Percentiles rank a stretch among this genome's conserved stretches.
These are phyloP conservation scores for Oryzias dopingdopingensis DNA, from an alignment of 2,797 vertebrate genomes.

Conservation along the genomic window DNA sequence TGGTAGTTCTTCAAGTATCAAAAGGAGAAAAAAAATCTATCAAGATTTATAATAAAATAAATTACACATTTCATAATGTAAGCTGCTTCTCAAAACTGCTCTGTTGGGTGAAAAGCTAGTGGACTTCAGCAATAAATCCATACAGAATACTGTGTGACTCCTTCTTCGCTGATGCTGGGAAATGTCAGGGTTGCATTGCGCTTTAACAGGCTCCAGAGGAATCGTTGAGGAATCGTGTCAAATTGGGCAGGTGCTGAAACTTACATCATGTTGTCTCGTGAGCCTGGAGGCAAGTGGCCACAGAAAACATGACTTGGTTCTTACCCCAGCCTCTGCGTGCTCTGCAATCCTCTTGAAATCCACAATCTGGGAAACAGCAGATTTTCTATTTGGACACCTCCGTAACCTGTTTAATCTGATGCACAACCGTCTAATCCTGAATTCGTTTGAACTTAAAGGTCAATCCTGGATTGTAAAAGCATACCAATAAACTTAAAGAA, in stretches of 20 bases:
- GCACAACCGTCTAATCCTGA: slow-evolving; percentile 33
- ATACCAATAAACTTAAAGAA: slow-evolving; percentile 18
- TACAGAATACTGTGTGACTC: not conserved
- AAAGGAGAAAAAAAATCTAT: not conserved
- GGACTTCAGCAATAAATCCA: not conserved
- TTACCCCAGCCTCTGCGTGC: not conserved
- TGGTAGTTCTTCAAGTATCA: not conserved
- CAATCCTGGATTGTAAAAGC: slow-evolving; percentile 51
- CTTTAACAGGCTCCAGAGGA: not conserved
- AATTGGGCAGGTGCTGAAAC: not conserved
- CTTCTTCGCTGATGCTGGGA: not conserved
- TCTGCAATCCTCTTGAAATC: slow-evolving; percentile 4
- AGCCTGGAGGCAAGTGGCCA: not conserved
- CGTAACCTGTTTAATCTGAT: slow-evolving; percentile 10
- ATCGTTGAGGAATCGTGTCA: not conserved
- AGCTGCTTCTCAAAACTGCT: no score
- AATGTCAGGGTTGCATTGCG: not conserved
- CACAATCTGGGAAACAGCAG: not conserved
- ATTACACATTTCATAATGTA: not conserved
- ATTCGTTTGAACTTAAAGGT: slow-evolving; percentile 49
- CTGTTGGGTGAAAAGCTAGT: no score
- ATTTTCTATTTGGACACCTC: slow-evolving; percentile 12
- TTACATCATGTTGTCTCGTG: not conserved
- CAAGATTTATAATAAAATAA: not conserved
- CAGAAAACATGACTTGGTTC: not conserved